Conservation (phyloP, 2,113 vertebrate genomes). For the Otolemur garnettii region DNA sequence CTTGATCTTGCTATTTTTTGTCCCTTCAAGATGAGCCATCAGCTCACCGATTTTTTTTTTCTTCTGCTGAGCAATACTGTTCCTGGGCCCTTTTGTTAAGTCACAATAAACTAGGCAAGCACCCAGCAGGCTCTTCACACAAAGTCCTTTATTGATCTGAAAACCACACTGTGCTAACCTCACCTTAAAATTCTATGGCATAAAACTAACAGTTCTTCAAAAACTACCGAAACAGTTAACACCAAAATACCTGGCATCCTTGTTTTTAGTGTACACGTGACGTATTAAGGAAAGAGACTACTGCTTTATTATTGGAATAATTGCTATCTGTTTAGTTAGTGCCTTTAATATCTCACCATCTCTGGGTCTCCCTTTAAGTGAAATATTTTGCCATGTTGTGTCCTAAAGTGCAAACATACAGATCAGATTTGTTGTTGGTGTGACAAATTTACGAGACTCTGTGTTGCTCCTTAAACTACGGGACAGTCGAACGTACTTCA, state of each 20-base stretch:
- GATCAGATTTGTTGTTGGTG: background rate
- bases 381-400: background rate
- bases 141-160: slow-evolving; percentile 60
- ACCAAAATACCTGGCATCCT: background rate
- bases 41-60: background rate
- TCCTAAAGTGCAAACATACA: background rate
- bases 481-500: background rate
- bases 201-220: background rate
- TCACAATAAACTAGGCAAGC: slow-evolving; percentile 58
- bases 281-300: background rate
- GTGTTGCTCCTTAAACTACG: background rate
- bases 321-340: background rate
- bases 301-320: background rate
- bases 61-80: slow-evolving; percentile 27
- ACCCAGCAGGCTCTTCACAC: background rate
- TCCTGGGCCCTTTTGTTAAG: slow-evolving; percentile 40
- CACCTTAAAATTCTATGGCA: background rate
- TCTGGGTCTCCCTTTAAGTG: background rate
- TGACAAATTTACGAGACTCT: background rate
- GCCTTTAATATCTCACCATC: background rate
- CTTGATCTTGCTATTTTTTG: background rate
- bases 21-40: background rate
- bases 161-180: slow-evolving; percentile 12
- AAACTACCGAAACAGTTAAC: background rate
- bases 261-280: background rate